phyloP scores from a whole-genome alignment of 2,797 vertebrate genomes.

The Mormyrops boulengeri region DNA sequence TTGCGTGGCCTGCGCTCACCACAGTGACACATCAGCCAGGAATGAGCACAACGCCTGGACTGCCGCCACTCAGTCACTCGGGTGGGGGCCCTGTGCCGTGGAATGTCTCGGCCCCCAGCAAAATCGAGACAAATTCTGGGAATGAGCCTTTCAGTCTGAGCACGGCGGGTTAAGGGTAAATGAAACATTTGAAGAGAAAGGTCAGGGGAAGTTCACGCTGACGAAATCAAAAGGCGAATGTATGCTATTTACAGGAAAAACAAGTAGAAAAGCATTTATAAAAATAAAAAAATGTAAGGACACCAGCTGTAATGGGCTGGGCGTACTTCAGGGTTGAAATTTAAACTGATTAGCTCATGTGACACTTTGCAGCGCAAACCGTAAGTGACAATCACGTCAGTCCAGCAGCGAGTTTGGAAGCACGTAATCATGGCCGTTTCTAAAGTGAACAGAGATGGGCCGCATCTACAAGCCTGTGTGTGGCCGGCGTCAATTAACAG shows the following conservation, averaged over 20 bases:
- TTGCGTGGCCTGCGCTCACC: constrained; percentile 13
- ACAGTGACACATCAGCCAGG: constrained; percentile 30
- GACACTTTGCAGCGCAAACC: not conserved
- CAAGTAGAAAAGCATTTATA: not conserved
- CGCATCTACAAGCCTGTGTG: not conserved
- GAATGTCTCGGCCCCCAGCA: not conserved
- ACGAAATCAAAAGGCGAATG: not conserved
- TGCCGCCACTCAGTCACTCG: not conserved
- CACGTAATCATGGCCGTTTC: not conserved
- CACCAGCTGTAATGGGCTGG: not conserved
- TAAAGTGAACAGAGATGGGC: not conserved
- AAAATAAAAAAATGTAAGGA: not conserved
- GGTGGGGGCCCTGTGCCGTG: not conserved
- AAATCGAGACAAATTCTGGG: not conserved
- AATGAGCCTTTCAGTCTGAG: not conserved
- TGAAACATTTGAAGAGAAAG: not conserved
- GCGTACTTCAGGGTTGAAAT: not conserved
- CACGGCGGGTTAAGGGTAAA: too few relatives aligned
- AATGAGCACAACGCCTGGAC: constrained; percentile 22
- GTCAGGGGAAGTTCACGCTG: not conserved
- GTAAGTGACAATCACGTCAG: not conserved
- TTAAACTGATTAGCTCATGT: not conserved
- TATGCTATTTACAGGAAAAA: not conserved
- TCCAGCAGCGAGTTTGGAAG: not conserved
- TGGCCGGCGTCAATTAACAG: not conserved